Conservation (phyloP, 2,888 invertebrate genomes). For the Agrochola lychnidis region DNA sequence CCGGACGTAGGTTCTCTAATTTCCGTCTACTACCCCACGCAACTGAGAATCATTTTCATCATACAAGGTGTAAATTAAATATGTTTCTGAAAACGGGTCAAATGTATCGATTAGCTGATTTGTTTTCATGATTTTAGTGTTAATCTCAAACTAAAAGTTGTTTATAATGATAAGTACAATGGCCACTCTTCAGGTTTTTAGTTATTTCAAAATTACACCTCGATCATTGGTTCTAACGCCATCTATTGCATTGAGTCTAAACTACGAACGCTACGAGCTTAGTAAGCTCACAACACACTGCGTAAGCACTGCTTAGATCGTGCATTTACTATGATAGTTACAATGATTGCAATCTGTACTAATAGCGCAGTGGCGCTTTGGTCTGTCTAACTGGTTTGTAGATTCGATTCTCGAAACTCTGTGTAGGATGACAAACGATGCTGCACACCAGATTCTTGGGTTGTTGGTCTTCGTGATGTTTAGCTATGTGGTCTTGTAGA, state of each 20-base stretch:
- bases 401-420: not conserved
- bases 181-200: not conserved
- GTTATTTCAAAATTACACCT: no score
- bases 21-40: not conserved
- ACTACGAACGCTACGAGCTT: conserved; percentile 33
- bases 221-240: conserved; percentile 28
- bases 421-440: not conserved
- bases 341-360: not conserved
- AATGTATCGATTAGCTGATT: not conserved
- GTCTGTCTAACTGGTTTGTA: no score
- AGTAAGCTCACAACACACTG: conserved; percentile 1
- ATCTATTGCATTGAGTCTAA: conserved; percentile 27
- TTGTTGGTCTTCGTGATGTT: not conserved
- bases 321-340: conserved; percentile 15
- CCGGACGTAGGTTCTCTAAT: not conserved
- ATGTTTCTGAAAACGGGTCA: not conserved
- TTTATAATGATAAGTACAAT: not conserved
- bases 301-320: not conserved
- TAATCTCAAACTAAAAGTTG: not conserved
- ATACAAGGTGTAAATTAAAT: not conserved
- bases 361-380: conserved; percentile 18
- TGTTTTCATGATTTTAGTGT: not conserved
- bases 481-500: not conserved
- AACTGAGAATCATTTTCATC: not conserved
- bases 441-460: no score